phyloP scores from a whole-genome alignment of 2,888 invertebrate genomes.

The Leptinotarsa tumamoca region DNA sequence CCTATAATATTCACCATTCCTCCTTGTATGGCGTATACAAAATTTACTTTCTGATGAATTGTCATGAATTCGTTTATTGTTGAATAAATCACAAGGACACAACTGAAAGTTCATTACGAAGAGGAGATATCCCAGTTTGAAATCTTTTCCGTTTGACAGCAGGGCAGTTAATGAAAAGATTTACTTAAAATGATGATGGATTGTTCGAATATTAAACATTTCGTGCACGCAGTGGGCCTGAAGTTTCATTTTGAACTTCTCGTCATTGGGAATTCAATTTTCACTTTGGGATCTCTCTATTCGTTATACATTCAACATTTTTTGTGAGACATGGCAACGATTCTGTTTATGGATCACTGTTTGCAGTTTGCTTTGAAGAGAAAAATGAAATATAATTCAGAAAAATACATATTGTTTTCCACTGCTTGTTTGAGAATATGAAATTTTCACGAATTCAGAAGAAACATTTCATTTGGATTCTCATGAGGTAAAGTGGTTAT shows the following conservation, averaged over 20 bases:
- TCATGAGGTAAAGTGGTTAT: too few species aligned
- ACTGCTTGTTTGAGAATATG: too few species aligned
- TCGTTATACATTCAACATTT: not conserved
- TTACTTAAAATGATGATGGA: conserved; percentile 61
- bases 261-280: not conserved
- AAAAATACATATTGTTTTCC: too few species aligned
- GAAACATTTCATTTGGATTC: too few species aligned
- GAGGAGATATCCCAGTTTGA: conserved; percentile 46
- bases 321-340: not conserved
- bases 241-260: conserved; percentile 6
- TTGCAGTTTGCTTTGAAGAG: too few species aligned
- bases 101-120: conserved; percentile 52
- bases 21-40: not conserved
- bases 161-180: conserved; percentile 61
- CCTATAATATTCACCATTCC: not conserved
- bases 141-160: conserved; percentile 58
- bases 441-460: too few species aligned
- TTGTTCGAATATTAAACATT: conserved; percentile 56
- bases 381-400: too few species aligned
- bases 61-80: not conserved
- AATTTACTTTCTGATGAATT: not conserved
- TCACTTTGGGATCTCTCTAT: not conserved
- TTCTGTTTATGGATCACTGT: too few species aligned
- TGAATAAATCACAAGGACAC: conserved; percentile 1
- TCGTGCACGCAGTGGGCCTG: conserved; percentile 43